Evolutionary conservation across 1,140 invertebrate genomes (phyloP), one percentile per base, ranked within the genome.

Genomic region (Uloborus diversus): DNA sequence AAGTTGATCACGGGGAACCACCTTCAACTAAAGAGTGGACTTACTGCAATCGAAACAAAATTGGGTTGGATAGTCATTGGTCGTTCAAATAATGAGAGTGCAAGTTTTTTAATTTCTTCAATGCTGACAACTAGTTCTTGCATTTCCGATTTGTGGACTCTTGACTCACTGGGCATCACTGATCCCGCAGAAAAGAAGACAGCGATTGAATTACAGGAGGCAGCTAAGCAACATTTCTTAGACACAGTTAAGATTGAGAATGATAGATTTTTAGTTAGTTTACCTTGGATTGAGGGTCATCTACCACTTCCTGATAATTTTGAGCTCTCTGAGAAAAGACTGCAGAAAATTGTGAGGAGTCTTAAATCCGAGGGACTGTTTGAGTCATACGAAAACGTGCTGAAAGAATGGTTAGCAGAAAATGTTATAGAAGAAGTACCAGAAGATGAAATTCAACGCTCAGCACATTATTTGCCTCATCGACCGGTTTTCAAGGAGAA

Each of bases 101-200:
- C n/a, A n/a, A n/a, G n/a, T n/a, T n/a, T n/a, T n/a, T n/a, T n/a
- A n/a, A n/a, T n/a, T n/a, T n/a, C 23, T 47, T 49, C 35, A 14
- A 27, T 42, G 30, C 14, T 37, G 30, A 33, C 2, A 25, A 47
- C 42, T 14, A 25, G 17, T 25, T n/a, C 11, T 9, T 25, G 17
- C 9, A 68, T 68, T 7, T 30, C 23, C 1, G 27, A 68, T 68
- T 17, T 88, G 14, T 88, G 86, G 85, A 53, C 59, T 20, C 79
- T 87, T n/a, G 86, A 88, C 69, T 79, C 82, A 28, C 42, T 88
- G 3, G 87, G 86, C 20, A 88, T 87, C 51, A 25, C 1, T 13
- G 85, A 88, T 79, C 86, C 85, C 0, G 61, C 76, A 17, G 82
- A 84, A 70, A 84, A 81, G 57, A 73, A 82, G 81, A 66, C 76